Evolutionary conservation across 2,797 vertebrate species (phyloP).

Genomic region (Phrynocephalus guinanensis): DNA sequence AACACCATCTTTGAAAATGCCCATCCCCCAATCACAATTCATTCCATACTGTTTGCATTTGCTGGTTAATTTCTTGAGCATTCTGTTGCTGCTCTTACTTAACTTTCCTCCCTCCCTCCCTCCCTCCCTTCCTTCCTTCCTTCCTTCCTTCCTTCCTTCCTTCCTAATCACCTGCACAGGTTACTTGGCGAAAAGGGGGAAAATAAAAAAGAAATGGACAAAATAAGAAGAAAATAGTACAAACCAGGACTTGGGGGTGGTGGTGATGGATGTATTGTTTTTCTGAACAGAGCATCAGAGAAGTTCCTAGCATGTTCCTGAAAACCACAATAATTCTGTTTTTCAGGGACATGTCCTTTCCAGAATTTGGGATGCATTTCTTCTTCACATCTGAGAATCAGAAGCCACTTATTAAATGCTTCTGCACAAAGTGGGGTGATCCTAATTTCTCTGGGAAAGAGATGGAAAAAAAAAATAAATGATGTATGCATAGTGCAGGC

Average conservation of each 20-base stretch:
- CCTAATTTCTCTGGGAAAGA: background rate
- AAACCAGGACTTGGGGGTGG: background rate
- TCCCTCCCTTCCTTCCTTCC: background rate
- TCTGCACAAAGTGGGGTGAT: background rate
- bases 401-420: background rate
- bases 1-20: background rate
- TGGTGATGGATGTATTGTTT: no score
- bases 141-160: background rate
- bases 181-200: no score
- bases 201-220: no score
- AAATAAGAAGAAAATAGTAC: no score
- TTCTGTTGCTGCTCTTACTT: background rate
- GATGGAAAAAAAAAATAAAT: background rate
- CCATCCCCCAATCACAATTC: background rate
- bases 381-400: background rate
- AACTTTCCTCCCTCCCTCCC: background rate
- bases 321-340: background rate
- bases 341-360: background rate
- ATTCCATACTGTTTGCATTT: background rate
- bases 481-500: background rate
- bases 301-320: background rate
- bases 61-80: background rate
- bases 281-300: background rate
- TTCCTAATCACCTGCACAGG: background rate
- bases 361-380: background rate